Percentiles rank a stretch among this genome's conserved stretches.
Conservation (phyloP, 2,113 vertebrate genomes). For the Sylvia atricapilla region DNA sequence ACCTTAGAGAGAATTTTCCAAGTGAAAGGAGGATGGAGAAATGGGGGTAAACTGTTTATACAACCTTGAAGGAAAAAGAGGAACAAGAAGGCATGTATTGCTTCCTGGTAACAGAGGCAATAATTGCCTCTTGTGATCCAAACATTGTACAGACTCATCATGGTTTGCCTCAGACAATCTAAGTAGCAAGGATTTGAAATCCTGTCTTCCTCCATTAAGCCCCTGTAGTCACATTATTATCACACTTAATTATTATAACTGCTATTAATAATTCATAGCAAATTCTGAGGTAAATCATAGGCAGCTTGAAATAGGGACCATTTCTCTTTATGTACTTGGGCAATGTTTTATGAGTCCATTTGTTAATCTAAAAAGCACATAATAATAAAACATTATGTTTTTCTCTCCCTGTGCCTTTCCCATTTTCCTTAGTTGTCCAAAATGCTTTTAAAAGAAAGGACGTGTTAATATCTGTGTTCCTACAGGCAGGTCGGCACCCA, state of each 20-base stretch:
- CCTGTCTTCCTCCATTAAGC: not conserved
- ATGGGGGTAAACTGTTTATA: not conserved
- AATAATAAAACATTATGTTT: not conserved
- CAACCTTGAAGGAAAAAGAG: not conserved
- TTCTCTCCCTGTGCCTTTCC: not conserved
- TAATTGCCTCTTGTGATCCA: not conserved
- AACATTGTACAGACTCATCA: not conserved
- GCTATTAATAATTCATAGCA: not conserved
- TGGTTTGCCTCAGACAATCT: not conserved
- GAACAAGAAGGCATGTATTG: not conserved
- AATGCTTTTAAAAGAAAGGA: not conserved
- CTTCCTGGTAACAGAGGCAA: not conserved
- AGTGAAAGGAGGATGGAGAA: not conserved
- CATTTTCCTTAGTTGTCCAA: not conserved
- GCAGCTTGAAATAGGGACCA: not conserved
- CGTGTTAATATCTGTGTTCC: not conserved
- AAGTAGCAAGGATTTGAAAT: not conserved
- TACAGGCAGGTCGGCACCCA: not conserved
- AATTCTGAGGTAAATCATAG: not conserved
- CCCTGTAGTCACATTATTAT: not conserved
- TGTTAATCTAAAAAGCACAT: rapidly evolving
- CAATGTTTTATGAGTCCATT: not conserved
- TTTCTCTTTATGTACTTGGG: not conserved
- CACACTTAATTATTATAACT: not conserved
- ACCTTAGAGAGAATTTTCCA: not conserved